phyloP scores from a whole-genome alignment of 2,113 vertebrate genomes.

The Chaetops frenatus region DNA sequence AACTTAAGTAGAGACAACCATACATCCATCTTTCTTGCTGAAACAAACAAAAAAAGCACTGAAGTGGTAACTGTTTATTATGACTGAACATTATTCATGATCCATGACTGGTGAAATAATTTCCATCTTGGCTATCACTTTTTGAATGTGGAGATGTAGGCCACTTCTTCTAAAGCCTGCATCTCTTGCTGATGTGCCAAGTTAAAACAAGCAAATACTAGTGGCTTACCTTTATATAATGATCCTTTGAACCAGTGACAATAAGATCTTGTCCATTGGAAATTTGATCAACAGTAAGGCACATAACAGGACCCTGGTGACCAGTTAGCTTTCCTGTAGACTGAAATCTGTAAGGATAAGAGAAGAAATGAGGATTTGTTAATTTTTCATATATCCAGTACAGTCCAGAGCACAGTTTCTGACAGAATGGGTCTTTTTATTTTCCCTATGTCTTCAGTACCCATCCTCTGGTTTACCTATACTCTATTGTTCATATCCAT shows the following conservation, averaged over 20 bases:
- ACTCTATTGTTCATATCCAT: background rate
- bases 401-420: background rate
- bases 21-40: background rate
- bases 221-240: constrained; percentile 84
- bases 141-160: background rate
- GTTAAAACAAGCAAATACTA: background rate
- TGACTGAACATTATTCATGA: background rate
- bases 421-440: background rate
- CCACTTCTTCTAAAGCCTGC: background rate
- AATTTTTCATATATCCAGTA: background rate
- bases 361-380: background rate
- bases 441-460: background rate
- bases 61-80: background rate
- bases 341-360: constrained; percentile 80
- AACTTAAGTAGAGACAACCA: background rate
- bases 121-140: background rate
- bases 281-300: constrained; percentile 86
- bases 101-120: background rate
- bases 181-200: background rate
- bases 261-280: constrained; percentile 90
- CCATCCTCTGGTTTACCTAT: background rate
- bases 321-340: constrained; percentile 95
- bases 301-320: constrained; percentile 91
- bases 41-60: background rate
- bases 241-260: constrained; percentile 96